Evolutionary conservation across 2,797 vertebrate genomes (phyloP).

Genomic region (Iguana delicatissima): DNA sequence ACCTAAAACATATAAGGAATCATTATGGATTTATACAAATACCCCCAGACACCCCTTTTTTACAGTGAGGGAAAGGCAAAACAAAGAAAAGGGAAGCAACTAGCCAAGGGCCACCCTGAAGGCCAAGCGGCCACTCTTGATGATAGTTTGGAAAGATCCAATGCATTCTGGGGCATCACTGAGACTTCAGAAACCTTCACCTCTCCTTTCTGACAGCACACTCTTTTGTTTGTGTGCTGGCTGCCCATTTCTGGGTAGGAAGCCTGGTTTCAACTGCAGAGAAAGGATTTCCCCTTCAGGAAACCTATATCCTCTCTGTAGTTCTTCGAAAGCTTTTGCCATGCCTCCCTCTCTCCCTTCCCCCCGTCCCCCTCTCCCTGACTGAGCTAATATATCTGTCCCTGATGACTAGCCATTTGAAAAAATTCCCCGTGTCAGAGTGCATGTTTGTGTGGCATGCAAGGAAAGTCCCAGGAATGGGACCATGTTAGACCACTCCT

Average conservation of each 20-base stretch:
- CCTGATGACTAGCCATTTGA: background rate
- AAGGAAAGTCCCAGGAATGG: background rate
- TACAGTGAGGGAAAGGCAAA: background rate
- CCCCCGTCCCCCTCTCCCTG: too few relatives aligned
- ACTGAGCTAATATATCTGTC: background rate
- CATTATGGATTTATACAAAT: background rate
- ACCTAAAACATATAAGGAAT: background rate
- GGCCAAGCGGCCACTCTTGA: background rate
- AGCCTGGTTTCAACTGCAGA: background rate
- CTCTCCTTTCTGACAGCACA: too few relatives aligned
- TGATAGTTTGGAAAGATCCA: background rate
- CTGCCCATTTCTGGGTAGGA: background rate
- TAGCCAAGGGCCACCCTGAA: background rate
- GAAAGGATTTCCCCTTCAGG: constrained; percentile 22
- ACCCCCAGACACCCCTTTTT: background rate
- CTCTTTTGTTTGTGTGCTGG: background rate
- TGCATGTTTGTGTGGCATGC: too few relatives aligned
- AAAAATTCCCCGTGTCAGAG: background rate
- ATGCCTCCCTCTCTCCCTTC: background rate
- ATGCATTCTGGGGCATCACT: background rate
- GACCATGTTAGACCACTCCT: background rate
- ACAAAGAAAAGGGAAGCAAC: background rate
- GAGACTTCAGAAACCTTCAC: background rate
- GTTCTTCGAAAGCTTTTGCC: constrained; percentile 10
- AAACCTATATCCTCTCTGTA: background rate